Evolutionary conservation across 2,888 invertebrate species (phyloP), one percentile per base, ranked within the genome.

Genomic region (Colostygia pectinataria): DNA sequence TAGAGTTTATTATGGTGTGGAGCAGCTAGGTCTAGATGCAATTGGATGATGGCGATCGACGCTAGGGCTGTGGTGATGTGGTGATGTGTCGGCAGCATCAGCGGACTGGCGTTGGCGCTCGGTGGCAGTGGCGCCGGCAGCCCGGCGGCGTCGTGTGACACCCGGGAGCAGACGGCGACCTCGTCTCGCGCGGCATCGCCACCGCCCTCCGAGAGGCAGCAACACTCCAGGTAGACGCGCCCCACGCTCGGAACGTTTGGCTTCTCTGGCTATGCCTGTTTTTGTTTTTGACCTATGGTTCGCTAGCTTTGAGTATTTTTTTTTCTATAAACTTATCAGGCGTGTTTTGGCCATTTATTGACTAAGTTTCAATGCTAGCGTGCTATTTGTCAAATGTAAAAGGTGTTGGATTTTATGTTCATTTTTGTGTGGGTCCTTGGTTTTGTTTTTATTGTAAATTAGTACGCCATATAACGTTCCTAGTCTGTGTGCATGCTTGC

Each of bases 61-160:
- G 80, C 74, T 83, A 83, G 86, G 86, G 86, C 80, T 81, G 77
- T 87, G 88, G 88, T 90, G 88, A 90, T 84, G 78, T 88, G 80
- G 87, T 86, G 83, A 74, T 89, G 90, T 90, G 85, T 90, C 87
- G 83, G 76, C 91, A 91, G 91, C 83, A 90, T 91, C 87, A 89
- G 79, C 89, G 91, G 91, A 74, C 66, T 91, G 90, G 91, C 91
- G 83, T 66, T 91, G 88, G 91, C 91, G 79, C 85, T 91, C 71
- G 91, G 90, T 61, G 79, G 90, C 70, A 88, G 84, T 80, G 77
- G 87, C 55, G 74, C 80, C 31, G 83, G 84, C 80, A 88, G 86
- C 54, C 87, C 87, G 15, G 73, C 78, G 52, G 55, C 77, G 55
- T 64, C 71, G 61, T 59, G 75, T 44, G 83, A 80, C 59, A 63